Evolutionary conservation across 2,888 invertebrate genomes (phyloP).

Genomic region (Limnephilus marmoratus): DNA sequence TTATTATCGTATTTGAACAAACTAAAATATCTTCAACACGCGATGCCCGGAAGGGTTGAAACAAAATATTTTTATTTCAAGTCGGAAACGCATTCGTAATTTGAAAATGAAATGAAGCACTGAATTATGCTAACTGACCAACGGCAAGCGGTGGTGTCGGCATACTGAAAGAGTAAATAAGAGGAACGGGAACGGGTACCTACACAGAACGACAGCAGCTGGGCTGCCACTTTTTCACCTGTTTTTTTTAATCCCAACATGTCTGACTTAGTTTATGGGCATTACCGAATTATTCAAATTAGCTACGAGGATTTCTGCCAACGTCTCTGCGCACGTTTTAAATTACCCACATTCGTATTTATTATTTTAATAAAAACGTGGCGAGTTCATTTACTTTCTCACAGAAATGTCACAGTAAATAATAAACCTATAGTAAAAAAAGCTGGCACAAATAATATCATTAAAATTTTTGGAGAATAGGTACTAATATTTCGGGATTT

Average conservation of each 20-base stretch:
- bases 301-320: slow-evolving; percentile 19
- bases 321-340: slow-evolving; percentile 20
- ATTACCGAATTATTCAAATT: slow-evolving; percentile 51
- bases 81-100: slow-evolving; percentile 46
- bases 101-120: slow-evolving; percentile 50
- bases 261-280: slow-evolving; percentile 35
- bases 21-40: neutral
- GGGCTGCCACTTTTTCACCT: slow-evolving; percentile 53
- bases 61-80: slow-evolving; percentile 2
- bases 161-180: slow-evolving; percentile 44
- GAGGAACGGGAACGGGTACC: neutral
- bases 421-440: too few species aligned
- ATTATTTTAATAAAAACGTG: slow-evolving; percentile 3
- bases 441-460: too few species aligned
- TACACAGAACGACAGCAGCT: slow-evolving; percentile 35
- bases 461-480: too few species aligned
- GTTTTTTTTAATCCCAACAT: slow-evolving; percentile 36
- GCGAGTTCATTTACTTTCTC: neutral
- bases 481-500: too few species aligned
- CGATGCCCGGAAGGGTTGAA: slow-evolving; percentile 24
- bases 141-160: slow-evolving; percentile 21
- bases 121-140: slow-evolving; percentile 56
- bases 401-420: neutral
- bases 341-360: slow-evolving; percentile 9
- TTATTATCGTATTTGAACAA: neutral